Evolutionary conservation across 2,113 vertebrate species (phyloP), one percentile per base, ranked within the genome.

Genomic region (Oncorhynchus masou): DNA sequence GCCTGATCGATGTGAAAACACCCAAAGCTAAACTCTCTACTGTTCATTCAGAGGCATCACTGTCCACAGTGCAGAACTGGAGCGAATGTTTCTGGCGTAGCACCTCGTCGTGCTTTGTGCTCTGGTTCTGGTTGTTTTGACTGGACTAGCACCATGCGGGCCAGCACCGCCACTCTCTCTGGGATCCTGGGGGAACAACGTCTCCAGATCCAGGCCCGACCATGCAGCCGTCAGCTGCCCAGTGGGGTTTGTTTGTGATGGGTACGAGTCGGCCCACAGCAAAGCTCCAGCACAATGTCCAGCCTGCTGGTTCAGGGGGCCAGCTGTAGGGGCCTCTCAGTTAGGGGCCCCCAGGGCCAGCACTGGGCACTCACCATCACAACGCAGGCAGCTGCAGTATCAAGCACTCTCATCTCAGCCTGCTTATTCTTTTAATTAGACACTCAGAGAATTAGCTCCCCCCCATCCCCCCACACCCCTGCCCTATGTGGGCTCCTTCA

Each of bases 191-290:
- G 59, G 59, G 59, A 62, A n/a, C 13, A 45, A 13, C 8, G 20
- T 57, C n/a, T 27, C 48, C 45, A 19, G n/a, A 71, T 81, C 4
- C 48, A 0, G 13, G 75, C 19, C 20, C 8, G 19, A 48, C 86
- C 83, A 82, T 71, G 78, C 81, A 85, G 88, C 86, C 76, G 57
- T 86, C 85, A 89, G 80, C 71, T 2, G 70, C 82, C 71, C 16
- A 83, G 84, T 79, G 84, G 78, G 79, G 51, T 71, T 73, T 83
- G 76, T 82, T 84, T 79, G 78, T 80, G 54, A 48, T 3, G 7
- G 27, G 19, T 34, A 49, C 7, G 45, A 71, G 77, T 62, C 31
- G 59, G 71, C 48, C 48, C 48, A 62, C 57, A 8, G 27, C 48
- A 68, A 72, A 78, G 77, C 62, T 48, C 29, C 66, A n/a, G 76